Evolutionary conservation across 2,888 invertebrate species (phyloP), one percentile per base, ranked within the genome.

Genomic region (Dasysyrphus albostriatus): DNA sequence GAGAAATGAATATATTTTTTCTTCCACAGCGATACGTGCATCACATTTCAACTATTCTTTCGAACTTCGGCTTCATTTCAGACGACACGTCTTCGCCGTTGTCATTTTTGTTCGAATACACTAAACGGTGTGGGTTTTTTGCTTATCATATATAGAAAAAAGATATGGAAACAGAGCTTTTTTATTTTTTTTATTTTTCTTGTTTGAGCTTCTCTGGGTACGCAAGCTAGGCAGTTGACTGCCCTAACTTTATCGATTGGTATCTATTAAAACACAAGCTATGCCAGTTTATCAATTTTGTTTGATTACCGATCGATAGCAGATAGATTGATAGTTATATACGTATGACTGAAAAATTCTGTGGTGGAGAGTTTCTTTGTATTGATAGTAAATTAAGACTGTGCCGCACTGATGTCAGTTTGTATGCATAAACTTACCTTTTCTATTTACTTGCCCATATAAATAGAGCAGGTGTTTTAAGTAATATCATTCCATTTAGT

Each of bases 101-200:
- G 82, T 61, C 79, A 79, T 69, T 72, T 75, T 54, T 54, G 42
- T 69, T 58, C 47, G 49, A 67, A 67, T 12, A 67, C 34, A 67
- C 49, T 34, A 32, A 56, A 69, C 24, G 42, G 61, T 81, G 54
- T 19, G 56, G 39, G 51, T 16, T 47, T 72, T 44, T 16, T 24
- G 80, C 89, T 90, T 90, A 90, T 90, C 90, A 89, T 85, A 81
- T 85, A 59, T 67, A 29, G 3, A 65, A 51, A 79, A 77, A 24
- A 70, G 74, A 85, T 82, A 85, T 78, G 63, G 37, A 74, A 61
- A 47, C 47, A 63, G 37, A 73, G 73, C 75, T 84, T 73, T 76
- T n/a, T 76, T 9, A 56, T 58, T 56, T 61, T 19, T n/a, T 3
- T 39, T 39, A 59, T 70, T 75, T 59, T 42, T 83, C 19, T 51